Evolutionary conservation across 2,888 invertebrate species (phyloP), one percentile per base, ranked within the genome.

Genomic region (Pachydiplax longipennis): DNA sequence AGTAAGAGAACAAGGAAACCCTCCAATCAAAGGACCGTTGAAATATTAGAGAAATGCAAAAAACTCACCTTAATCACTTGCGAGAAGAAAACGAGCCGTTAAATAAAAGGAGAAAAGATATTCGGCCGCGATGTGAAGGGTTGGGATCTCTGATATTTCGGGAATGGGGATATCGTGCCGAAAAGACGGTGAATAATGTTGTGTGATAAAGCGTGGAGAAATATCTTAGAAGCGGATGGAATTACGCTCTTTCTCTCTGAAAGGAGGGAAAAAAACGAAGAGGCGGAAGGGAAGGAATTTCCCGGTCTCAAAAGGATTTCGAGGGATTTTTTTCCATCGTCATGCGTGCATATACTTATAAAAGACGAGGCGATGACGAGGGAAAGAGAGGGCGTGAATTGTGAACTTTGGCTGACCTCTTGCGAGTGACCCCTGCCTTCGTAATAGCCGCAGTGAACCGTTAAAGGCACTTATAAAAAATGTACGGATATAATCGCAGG

Each of bases 181-280:
- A 37, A 65, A 87, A 58, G 61, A 37, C 61, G 87, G 61, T 65
- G 87, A 87, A 65, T 61, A 61, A 87, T 40, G 87, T 61, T 53
- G 37, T 35, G 87, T 48, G 87, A 65, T 87, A 65, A 58, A 58
- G 61, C 65, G 87, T 40, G n/a, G 48, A 61, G 87, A 87, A 87
- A 87, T 87, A 87, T 87, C 87, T 58, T 31, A 35, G 61, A 35
- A 87, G 61, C 87, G 87, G 65, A 87, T 61, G 87, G 87, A 87
- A 87, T 61, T 65, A 31, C 31, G 73, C 73, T 73, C 73, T 73
- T 31, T 65, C 65, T 10, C 25, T 73, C 73, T 13, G 31, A 31
- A 73, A 73, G 22, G 22, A 73, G 22, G 3, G 12, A 13, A 73
- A 31, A 31, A 73, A 31, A 0, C n/a, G 10, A 25, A 65, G 65